phyloP scores from a whole-genome alignment of 2,113 vertebrate genomes.

The Shinisaurus crocodilurus region DNA sequence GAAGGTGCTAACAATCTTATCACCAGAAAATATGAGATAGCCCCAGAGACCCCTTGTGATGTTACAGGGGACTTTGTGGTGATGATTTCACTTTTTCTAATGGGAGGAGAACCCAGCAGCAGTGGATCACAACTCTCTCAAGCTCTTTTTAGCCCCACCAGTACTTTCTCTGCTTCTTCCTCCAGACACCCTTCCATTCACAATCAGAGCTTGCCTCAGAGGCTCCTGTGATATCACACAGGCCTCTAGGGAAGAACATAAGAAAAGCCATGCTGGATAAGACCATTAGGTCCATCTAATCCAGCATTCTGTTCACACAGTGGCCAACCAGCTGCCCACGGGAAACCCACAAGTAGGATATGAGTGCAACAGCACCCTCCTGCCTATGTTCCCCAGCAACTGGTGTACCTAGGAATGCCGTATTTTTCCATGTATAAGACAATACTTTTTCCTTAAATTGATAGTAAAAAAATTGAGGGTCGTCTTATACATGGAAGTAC shows the following conservation, averaged over 20 bases:
- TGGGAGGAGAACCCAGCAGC: not conserved
- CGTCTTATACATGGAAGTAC: too few relatives aligned
- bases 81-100: not conserved
- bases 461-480: too few relatives aligned
- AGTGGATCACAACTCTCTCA: not conserved
- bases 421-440: too few relatives aligned
- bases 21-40: not conserved
- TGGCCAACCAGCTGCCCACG: too few relatives aligned
- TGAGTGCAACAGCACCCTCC: too few relatives aligned
- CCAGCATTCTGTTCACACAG: too few relatives aligned
- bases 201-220: not conserved
- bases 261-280: too few relatives aligned
- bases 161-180: not conserved
- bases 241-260: not conserved
- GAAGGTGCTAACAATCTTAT: not conserved
- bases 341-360: too few relatives aligned
- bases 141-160: not conserved
- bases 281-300: too few relatives aligned
- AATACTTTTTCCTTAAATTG: too few relatives aligned
- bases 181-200: not conserved
- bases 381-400: too few relatives aligned
- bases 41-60: not conserved
- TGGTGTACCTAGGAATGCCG: too few relatives aligned
- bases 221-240: not conserved
- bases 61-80: not conserved